Conservation (phyloP, 2,888 invertebrate genomes). For the Agriotes lineatus region DNA sequence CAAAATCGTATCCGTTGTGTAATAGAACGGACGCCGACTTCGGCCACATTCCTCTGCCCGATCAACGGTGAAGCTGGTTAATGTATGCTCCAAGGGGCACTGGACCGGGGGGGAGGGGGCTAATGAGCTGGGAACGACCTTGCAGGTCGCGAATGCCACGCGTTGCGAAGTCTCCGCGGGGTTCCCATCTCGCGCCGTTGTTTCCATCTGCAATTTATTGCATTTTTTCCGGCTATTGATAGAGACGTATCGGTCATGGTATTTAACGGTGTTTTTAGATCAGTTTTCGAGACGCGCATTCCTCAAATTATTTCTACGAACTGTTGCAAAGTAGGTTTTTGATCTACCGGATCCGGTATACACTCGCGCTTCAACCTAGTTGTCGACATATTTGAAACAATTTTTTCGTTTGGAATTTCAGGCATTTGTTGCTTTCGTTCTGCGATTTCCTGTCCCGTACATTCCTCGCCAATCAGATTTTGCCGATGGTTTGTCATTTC, state of each 20-base stretch:
- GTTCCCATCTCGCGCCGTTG: slow-evolving; percentile 23
- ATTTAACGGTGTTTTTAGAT: slow-evolving; percentile 39
- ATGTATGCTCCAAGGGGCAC: slow-evolving; percentile 38
- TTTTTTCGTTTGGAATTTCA: slow-evolving; percentile 5
- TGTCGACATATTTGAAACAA: slow-evolving; percentile 10
- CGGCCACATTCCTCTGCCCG: slow-evolving; percentile 69
- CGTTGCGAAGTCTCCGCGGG: slow-evolving; percentile 36
- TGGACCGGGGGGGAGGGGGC: slow-evolving; percentile 59
- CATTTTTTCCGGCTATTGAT: slow-evolving; percentile 29
- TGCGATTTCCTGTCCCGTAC: too few species aligned
- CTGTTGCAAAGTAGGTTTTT: not conserved
- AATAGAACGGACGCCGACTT: slow-evolving; percentile 65
- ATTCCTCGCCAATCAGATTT: too few species aligned
- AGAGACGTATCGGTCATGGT: slow-evolving; percentile 30
- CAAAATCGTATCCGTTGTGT: slow-evolving; percentile 22
- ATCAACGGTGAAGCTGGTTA: slow-evolving; percentile 61
- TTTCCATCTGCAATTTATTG: slow-evolving; percentile 26
- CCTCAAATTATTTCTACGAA: slow-evolving; percentile 17
- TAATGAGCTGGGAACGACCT: slow-evolving; percentile 64
- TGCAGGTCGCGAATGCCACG: slow-evolving; percentile 65
- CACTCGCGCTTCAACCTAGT: not conserved
- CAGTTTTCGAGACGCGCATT: slow-evolving; percentile 37
- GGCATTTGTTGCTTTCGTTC: too few species aligned
- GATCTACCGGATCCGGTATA: not conserved
- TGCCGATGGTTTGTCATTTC: too few species aligned